Evolutionary conservation across 2,797 vertebrate species (phyloP).

Genomic region (Huso huso): DNA sequence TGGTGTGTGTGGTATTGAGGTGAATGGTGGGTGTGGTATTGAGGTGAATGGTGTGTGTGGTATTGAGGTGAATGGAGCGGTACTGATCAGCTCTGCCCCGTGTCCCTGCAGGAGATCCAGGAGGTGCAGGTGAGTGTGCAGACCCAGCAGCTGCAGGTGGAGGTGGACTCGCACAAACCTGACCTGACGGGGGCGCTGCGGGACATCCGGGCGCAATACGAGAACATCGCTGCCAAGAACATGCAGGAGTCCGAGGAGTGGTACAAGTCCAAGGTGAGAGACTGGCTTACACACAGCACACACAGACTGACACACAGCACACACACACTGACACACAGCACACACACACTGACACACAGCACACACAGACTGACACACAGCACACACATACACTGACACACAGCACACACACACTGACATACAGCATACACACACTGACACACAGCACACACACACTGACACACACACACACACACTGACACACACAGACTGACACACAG

Average conservation of each 20-base stretch:
- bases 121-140: conserved; percentile 82
- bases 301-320: too few species aligned
- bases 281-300: too few species aligned
- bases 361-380: background rate
- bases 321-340: too few species aligned
- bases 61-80: background rate
- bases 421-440: too few species aligned
- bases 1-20: too few species aligned
- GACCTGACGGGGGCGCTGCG: conserved; percentile 84
- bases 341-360: background rate
- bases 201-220: conserved; percentile 91
- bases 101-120: conserved; percentile 70
- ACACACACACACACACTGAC: too few species aligned
- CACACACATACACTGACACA: background rate
- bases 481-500: too few species aligned
- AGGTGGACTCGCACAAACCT: conserved; percentile 68
- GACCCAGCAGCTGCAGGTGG: conserved; percentile 70
- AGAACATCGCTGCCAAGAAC: conserved; percentile 87
- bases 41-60: conserved; percentile 1
- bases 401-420: too few species aligned
- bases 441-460: too few species aligned
- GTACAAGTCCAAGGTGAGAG: conserved; percentile 84
- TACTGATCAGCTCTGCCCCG: background rate
- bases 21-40: too few species aligned
- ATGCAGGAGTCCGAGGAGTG: conserved; percentile 91